phyloP scores from a whole-genome alignment of 2,113 vertebrate species.

The Lophochroa leadbeateri region DNA sequence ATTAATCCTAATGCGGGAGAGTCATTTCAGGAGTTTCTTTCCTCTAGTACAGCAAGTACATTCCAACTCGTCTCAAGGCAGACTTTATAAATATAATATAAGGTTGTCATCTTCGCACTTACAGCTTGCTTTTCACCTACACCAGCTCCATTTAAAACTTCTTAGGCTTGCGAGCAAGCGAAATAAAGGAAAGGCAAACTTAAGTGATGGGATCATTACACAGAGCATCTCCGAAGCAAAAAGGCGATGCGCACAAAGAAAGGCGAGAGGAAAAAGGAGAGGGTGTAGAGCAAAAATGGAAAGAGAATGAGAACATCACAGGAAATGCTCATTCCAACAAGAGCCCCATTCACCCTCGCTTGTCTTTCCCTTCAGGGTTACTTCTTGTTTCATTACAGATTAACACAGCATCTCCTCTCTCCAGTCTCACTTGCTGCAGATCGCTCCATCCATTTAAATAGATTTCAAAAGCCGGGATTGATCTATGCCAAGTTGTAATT shows the following conservation, averaged over 20 bases:
- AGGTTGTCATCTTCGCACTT: slow-evolving; percentile 47
- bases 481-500: slow-evolving; percentile 20
- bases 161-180: slow-evolving; percentile 19
- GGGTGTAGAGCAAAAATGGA: background rate
- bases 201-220: slow-evolving; percentile 15
- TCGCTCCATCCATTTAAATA: slow-evolving; percentile 43
- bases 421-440: background rate
- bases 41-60: slow-evolving; percentile 37
- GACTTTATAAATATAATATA: slow-evolving; percentile 67
- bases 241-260: background rate
- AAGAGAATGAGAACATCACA: slow-evolving; percentile 31
- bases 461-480: slow-evolving; percentile 37
- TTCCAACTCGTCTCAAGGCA: slow-evolving; percentile 52
- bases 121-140: slow-evolving; percentile 26
- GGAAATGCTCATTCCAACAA: slow-evolving; percentile 45
- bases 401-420: slow-evolving; percentile 56
- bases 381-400: slow-evolving; percentile 59
- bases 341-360: slow-evolving; percentile 16
- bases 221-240: background rate
- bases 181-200: slow-evolving; percentile 21
- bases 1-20: slow-evolving; percentile 66
- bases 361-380: slow-evolving; percentile 50
- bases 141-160: slow-evolving; percentile 29
- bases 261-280: background rate
- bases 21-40: slow-evolving; percentile 67